These are phyloP conservation scores for Plebejus argus DNA, from an alignment of 2,888 invertebrate genomes.

Conservation along the genomic window DNA sequence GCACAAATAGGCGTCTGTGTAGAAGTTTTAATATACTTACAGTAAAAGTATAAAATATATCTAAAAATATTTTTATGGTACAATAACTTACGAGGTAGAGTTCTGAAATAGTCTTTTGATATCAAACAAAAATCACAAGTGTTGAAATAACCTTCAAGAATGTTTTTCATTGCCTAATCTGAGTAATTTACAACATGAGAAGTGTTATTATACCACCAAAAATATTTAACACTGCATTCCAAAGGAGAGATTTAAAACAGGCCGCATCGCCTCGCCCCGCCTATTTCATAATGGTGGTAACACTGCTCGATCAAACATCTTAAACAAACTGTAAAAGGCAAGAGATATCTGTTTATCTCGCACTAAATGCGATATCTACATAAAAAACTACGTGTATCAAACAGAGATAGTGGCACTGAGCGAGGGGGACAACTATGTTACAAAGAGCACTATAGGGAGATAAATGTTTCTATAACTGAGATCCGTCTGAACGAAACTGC, in stretches of 20 bases:
- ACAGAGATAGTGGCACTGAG: conserved; percentile 66
- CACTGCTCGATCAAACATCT: conserved; percentile 55
- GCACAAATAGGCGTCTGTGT: no score
- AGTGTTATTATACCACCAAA: conserved; percentile 8
- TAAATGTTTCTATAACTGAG: conserved; percentile 59
- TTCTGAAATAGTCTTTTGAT: background rate
- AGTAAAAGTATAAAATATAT: background rate
- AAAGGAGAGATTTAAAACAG: conserved; percentile 32
- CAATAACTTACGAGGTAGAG: background rate
- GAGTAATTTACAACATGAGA: background rate
- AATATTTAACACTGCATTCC: conserved; percentile 37
- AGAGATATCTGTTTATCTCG: conserved; percentile 74
- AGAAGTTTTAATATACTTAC: no score
- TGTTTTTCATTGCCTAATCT: background rate
- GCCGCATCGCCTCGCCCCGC: conserved; percentile 59
- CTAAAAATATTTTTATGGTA: background rate
- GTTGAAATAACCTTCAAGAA: background rate
- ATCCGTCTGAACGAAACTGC: conserved; percentile 56
- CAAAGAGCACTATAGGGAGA: conserved; percentile 62
- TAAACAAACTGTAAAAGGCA: conserved; percentile 62
- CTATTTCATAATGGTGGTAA: conserved; percentile 78
- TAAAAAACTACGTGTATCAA: conserved; percentile 68
- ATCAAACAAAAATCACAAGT: conserved; percentile 4
- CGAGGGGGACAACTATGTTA: conserved; percentile 70
- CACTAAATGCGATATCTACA: conserved; percentile 75